Base-by-base conservation (phyloP, 2,113 vertebrate genomes). In the Salvelinus sp. region DNA sequence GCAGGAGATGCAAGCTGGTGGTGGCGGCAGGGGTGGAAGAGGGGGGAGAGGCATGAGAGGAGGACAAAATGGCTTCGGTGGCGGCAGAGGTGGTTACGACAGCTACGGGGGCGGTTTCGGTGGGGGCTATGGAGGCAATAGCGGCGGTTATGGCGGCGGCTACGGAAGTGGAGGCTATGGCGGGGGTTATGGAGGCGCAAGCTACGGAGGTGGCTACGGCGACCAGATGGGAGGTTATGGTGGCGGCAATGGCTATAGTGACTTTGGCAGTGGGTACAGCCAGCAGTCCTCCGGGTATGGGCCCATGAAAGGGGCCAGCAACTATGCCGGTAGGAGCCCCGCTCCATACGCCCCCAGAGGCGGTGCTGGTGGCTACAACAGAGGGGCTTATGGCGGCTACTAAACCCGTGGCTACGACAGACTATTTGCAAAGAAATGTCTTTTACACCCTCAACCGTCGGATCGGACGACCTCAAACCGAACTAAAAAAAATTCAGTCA, bases 211-310 rank as follows among this genome's bases (percentile, higher is more conserved):
- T 25, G 88, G 91, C 20, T 93, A 92, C 25, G 91, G 94, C 64
- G 94, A 95, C 76, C 93, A 94, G 86, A 95, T 94, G 85, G 94
- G 94, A 7, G 90, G 93, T 30, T 93, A 92, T 87, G 94, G 96
- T 75, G 94, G 94, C 85, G 96, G 96, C 47, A 97, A 96, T 85
- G 95, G 95, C 83, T 97, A 96, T 93, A 96, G 92, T 80, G 95
- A 96, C 83, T 97, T 96, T 87, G 96, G 96, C 84, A 94, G 92
- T 91, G 81, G 90, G 16, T 97, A 96, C 80, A 94, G 92, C 76
- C 96, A 97, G 91, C 96, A 98, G 23, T 91, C 93, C 48, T 95
- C 96, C 25, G 93, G 94, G 6, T 97, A 98, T 33, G 96, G 96
- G 57, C 96, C 96, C 67, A 95, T 98, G 95, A 98, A 97, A 82